Conservation (phyloP, 30 jellyfish, hydroid and myxozoan species). For the Catostylus mosaicus region DNA sequence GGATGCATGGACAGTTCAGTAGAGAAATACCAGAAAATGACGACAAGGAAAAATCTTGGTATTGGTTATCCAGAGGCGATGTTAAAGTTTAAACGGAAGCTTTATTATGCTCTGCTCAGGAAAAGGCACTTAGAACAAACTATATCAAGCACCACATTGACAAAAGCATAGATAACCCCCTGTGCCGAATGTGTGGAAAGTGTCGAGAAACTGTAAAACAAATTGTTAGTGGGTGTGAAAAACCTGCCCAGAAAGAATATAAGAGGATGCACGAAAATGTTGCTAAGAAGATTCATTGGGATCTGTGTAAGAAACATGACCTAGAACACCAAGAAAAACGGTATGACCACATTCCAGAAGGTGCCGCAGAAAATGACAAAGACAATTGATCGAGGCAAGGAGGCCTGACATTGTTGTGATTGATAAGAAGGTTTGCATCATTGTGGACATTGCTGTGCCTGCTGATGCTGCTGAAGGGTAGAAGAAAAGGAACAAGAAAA, state of each 20-base stretch:
- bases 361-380: constrained; percentile 11
- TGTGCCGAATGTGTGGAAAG: constrained; percentile 9
- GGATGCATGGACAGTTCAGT: constrained; percentile 20
- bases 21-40: constrained; percentile 29
- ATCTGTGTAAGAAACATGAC: not conserved
- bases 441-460: too few relatives aligned
- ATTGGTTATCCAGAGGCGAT: constrained; percentile 20
- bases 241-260: constrained; percentile 15
- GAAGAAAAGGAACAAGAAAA: too few relatives aligned
- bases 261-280: not conserved
- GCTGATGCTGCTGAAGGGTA: too few relatives aligned
- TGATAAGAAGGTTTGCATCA: too few relatives aligned
- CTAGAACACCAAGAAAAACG: constrained; percentile 25
- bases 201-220: not conserved
- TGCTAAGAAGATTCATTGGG: constrained; percentile 5
- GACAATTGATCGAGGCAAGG: not conserved
- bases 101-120: not conserved
- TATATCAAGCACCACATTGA: constrained; percentile 10
- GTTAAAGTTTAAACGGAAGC: not conserved
- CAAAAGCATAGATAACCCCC: constrained; percentile 13
- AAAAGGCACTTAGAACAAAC: constrained; percentile 8
- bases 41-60: constrained; percentile 34
- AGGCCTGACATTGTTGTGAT: too few relatives aligned
- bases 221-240: constrained; percentile 14
- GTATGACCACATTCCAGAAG: constrained; percentile 50